phyloP scores from a whole-genome alignment of 2,797 vertebrate genomes.

The Peromyscus melanophrys region DNA sequence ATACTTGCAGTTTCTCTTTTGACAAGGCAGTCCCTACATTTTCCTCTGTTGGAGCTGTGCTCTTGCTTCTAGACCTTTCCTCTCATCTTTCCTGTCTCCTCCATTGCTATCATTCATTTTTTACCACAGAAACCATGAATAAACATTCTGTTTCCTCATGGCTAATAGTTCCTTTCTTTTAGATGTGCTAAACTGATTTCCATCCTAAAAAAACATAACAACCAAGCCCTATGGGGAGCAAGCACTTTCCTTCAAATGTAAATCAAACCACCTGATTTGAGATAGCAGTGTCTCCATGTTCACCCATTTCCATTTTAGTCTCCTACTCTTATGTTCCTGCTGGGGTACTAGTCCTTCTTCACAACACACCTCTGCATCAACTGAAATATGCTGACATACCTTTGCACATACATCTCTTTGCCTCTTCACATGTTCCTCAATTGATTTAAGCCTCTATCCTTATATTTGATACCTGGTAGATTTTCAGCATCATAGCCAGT shows the following conservation, averaged over 20 bases:
- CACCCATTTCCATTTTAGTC: not conserved
- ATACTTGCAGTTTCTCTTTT: not conserved
- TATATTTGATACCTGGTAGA: not conserved
- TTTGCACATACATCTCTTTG: not conserved
- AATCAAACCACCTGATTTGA: not conserved
- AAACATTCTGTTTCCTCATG: not conserved
- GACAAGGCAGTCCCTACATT: not conserved
- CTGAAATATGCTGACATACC: not conserved
- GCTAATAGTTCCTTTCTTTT: not conserved
- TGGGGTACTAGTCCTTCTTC: not conserved
- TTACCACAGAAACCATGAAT: not conserved
- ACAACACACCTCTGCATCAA: not conserved
- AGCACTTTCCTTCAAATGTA: not conserved
- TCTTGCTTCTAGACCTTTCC: not conserved
- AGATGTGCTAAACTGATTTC: not conserved
- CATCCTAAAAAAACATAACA: not conserved
- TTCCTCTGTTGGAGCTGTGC: not conserved
- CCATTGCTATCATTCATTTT: not conserved
- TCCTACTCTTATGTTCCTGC: not conserved
- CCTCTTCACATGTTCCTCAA: not conserved
- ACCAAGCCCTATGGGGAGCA: rapidly evolving
- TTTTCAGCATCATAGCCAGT: not conserved
- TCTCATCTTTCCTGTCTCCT: not conserved
- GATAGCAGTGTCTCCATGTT: not conserved
- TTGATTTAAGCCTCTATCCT: not conserved